Evolutionary conservation across 2,888 invertebrate genomes (phyloP), one percentile per base, ranked within the genome.

Genomic region (Chydorus sphaericus): DNA sequence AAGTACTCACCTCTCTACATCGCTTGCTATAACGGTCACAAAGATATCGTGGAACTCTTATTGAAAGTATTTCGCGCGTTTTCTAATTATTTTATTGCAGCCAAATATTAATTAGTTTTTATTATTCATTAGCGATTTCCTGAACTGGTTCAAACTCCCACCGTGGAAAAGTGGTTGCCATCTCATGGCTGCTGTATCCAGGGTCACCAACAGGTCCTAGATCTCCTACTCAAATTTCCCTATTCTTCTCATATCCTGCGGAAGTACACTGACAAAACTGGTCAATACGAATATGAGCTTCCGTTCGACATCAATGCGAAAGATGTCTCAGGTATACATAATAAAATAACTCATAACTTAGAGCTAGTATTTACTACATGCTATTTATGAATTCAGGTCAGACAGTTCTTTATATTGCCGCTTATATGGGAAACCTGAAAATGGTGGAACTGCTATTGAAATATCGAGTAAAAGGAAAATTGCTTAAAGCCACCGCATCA

Each of bases 261-360:
- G 59, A 78, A 77, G 64, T 82, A 76, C 64, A 73, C 71, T 56
- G 87, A 88, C 66, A 72, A 76, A 33, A 75, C 78, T 2, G 83
- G 83, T 18, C 77, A 81, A 56, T 85, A 82, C 77, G 86, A 88
- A 68, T 96, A 89, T 73, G 77, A 78, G 26, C 78, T 86, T 69
- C 82, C 92, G n/a, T 91, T 93, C 68, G 93, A 96, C 71, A 78
- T 94, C 51, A 97, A 97, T 71, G 82, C 85, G 48, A 79, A 83
- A 62, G 92, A 92, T 71, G 87, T 85, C 4, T 85, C 86, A 29
- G 90, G 44, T 44, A 44, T 26, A n/a, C n/a, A n/a, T n/a, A n/a
- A n/a, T n/a, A n/a, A n/a, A n/a, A n/a, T n/a, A n/a, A n/a, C n/a
- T n/a, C n/a, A n/a, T n/a, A n/a, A n/a, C n/a, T n/a, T n/a, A n/a